phyloP scores from a whole-genome alignment of 2,888 invertebrate genomes.

The Palloptera scutellata region DNA sequence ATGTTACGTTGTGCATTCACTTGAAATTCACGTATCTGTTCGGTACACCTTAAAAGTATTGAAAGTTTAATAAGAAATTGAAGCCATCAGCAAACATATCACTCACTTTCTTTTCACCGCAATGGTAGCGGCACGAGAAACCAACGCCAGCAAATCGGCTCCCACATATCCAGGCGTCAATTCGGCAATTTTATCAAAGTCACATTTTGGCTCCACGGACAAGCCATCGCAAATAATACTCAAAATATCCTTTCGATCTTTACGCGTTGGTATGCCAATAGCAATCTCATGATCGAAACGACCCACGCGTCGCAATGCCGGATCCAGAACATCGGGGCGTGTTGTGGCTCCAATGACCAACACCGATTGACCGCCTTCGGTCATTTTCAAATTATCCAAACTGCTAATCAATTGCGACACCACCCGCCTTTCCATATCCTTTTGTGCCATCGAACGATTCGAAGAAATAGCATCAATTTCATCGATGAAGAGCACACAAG shows the following conservation, averaged over 20 bases:
- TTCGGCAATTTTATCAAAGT: slow-evolving; percentile 77
- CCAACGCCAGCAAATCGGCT: slow-evolving; percentile 87
- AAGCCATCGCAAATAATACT: slow-evolving; percentile 75
- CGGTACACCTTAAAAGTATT: slow-evolving; percentile 47
- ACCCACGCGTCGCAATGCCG: slow-evolving; percentile 89
- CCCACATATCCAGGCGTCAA: slow-evolving; percentile 96
- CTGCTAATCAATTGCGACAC: slow-evolving; percentile 91
- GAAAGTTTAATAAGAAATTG: background rate
- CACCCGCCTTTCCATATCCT: slow-evolving; percentile 96
- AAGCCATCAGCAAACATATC: slow-evolving; percentile 42
- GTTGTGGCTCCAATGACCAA: slow-evolving; percentile 96
- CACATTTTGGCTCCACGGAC: slow-evolving; percentile 74
- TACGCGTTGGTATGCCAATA: slow-evolving; percentile 90
- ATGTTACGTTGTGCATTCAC: slow-evolving; percentile 55
- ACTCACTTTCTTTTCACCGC: slow-evolving; percentile 75
- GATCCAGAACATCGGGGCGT: slow-evolving; percentile 90
- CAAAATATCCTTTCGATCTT: slow-evolving; percentile 82
- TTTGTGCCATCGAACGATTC: slow-evolving; percentile 86
- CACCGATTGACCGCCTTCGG: slow-evolving; percentile 59
- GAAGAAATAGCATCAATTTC: slow-evolving; percentile 97
- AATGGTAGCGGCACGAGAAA: slow-evolving; percentile 86
- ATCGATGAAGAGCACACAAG: slow-evolving; percentile 91
- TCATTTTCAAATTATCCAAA: slow-evolving; percentile 74
- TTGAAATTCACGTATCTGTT: slow-evolving; percentile 56
- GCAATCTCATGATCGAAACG: slow-evolving; percentile 94